phyloP scores from a whole-genome alignment of 2,888 invertebrate genomes.

The Xestia rhomboidea region DNA sequence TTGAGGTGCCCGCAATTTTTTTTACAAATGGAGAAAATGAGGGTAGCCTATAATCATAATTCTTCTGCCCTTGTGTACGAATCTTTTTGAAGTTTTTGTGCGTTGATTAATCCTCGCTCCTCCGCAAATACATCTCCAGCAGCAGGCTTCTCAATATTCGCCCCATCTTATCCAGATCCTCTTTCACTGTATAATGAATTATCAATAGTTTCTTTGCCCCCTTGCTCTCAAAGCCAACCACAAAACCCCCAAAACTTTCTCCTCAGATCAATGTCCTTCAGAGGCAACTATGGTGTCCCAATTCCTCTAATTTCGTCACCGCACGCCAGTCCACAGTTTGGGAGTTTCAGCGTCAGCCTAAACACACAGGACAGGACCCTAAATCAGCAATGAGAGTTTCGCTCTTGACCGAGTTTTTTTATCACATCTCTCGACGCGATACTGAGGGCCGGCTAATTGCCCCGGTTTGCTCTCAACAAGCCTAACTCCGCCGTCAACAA shows the following conservation, averaged over 20 bases:
- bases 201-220: neutral
- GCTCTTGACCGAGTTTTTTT: constrained; percentile 63
- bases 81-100: neutral
- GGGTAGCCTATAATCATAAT: neutral
- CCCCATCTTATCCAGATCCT: neutral
- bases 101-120: neutral
- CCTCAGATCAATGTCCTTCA: neutral
- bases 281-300: constrained; percentile 8
- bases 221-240: neutral
- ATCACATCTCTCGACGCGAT: constrained; percentile 55
- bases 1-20: neutral
- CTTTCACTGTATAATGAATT: constrained; percentile 1
- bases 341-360: constrained; percentile 28
- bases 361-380: constrained; percentile 50
- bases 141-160: neutral
- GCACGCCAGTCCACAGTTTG: constrained; percentile 11
- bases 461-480: constrained; percentile 71
- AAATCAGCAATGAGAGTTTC: constrained; percentile 49
- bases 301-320: constrained; percentile 36
- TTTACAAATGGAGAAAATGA: neutral
- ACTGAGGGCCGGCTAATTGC: constrained; percentile 70
- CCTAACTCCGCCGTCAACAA: constrained; percentile 69
- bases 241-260: neutral
- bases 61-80: neutral
- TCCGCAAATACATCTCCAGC: neutral